Conservation (phyloP, 2,113 vertebrate species). For the Ptyas mucosa region DNA sequence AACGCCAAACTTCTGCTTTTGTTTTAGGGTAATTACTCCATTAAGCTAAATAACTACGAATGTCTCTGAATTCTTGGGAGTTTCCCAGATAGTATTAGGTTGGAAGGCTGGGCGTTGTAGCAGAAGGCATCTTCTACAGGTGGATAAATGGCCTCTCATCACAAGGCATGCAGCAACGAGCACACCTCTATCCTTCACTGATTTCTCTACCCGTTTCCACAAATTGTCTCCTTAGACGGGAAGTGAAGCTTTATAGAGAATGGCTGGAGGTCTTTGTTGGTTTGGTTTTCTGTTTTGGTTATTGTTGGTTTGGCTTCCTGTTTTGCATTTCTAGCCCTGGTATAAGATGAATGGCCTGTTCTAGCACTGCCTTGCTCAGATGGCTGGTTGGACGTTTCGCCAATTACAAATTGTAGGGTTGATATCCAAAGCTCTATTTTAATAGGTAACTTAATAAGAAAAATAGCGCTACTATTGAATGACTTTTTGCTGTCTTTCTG, state of each 20-base stretch:
- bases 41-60: not conserved
- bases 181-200: not conserved
- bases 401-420: slow-evolving; percentile 46
- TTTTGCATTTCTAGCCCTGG: not conserved
- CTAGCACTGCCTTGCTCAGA: not conserved
- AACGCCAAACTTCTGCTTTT: not conserved
- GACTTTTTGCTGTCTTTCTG: slow-evolving; percentile 42
- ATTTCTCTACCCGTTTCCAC: not conserved
- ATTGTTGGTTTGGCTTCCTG: not conserved
- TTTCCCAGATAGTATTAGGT: not conserved
- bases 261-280: too few species aligned
- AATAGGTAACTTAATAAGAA: slow-evolving; percentile 43
- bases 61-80: not conserved
- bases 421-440: slow-evolving; percentile 46
- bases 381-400: not conserved
- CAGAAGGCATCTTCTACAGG: not conserved
- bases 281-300: too few species aligned
- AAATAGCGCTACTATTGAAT: slow-evolving; percentile 44
- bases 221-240: not conserved
- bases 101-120: not conserved
- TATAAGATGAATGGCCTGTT: not conserved
- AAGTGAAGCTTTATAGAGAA: too few species aligned
- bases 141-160: not conserved
- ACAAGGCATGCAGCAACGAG: not conserved
- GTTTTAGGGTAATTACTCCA: not conserved